Evolutionary conservation across 37 sponge, comb jelly and placozoan species (phyloP), one percentile per base, ranked within the genome.

Genomic region (Agelas oroides): DNA sequence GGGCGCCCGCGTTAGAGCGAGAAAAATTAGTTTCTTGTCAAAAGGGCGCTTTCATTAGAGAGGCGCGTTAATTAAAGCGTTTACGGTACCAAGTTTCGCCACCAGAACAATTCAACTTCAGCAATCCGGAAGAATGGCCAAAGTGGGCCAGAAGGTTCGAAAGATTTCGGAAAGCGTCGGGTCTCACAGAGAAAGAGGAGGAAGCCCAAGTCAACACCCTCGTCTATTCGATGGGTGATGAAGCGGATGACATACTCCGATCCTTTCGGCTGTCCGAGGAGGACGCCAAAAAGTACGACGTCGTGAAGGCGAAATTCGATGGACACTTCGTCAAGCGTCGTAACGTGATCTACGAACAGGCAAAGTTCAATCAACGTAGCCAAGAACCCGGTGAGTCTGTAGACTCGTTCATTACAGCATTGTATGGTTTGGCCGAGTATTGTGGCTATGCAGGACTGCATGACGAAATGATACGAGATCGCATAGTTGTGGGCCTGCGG

Each of bases 381-480:
- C n/a, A n/a, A 53, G 58, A 64, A 53, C n/a, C n/a, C n/a, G 77
- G 77, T 17, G 77, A 76, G 40, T 37, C 86, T 12, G 86, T 85
- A 39, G 86, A 76, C 21, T 28, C 53, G 31, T 85, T 85, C 32
- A 53, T 85, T 13, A 85, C 86, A 21, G 86, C 30, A 2, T 54
- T 85, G 24, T 57, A 85, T 61, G 62, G 1, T 35, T 64, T 18
- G 39, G 23, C 31, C 53, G 70, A 16, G 36, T 19, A 2, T 70
- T 82, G n/a, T n/a, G n/a, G n/a, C n/a, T n/a, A n/a, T n/a, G n/a
- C n/a, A n/a, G n/a, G n/a, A n/a, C n/a, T n/a, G 21, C 85, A 64
- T 1, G 90, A 84, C n/a, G 68, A 90, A 24, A 58, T 90, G 86
- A 79, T 90, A 23, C 30, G 84, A 2, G 90, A 89, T 53, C 5